Evolutionary conservation across 2,113 vertebrate genomes (phyloP).

Genomic region (Lamprotornis superbus): DNA sequence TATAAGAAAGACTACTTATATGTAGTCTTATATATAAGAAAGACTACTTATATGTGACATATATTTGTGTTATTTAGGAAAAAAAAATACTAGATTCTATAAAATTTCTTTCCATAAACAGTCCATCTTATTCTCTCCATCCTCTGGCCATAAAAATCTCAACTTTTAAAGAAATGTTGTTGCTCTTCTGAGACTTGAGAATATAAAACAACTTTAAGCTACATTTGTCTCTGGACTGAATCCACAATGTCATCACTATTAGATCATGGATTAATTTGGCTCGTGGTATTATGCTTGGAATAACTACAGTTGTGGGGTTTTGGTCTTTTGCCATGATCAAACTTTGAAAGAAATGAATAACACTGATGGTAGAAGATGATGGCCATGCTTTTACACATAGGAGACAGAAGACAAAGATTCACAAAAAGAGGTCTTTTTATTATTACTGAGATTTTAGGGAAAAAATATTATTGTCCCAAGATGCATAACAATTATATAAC

Average conservation of each 20-base stretch:
- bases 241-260: constrained; percentile 53
- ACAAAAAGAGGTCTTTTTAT: not conserved
- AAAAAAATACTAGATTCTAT: not conserved
- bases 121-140: not conserved
- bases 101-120: not conserved
- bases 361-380: not conserved
- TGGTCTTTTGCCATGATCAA: not conserved
- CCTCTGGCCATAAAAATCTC: not conserved
- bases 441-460: not conserved
- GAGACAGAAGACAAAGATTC: not conserved
- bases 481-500: not conserved
- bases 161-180: constrained; percentile 9
- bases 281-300: constrained; percentile 13
- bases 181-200: constrained; percentile 6
- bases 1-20: not conserved
- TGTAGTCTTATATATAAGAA: not conserved
- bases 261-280: constrained; percentile 45
- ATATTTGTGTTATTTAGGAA: not conserved
- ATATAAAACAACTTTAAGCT: not conserved
- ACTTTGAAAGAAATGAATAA: not conserved
- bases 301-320: not conserved
- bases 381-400: not conserved
- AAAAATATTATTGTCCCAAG: not conserved
- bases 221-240: constrained; percentile 30
- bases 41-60: not conserved